Evolutionary conservation across 2,797 vertebrate genomes (phyloP).

Genomic region (Perodicticus potto): DNA sequence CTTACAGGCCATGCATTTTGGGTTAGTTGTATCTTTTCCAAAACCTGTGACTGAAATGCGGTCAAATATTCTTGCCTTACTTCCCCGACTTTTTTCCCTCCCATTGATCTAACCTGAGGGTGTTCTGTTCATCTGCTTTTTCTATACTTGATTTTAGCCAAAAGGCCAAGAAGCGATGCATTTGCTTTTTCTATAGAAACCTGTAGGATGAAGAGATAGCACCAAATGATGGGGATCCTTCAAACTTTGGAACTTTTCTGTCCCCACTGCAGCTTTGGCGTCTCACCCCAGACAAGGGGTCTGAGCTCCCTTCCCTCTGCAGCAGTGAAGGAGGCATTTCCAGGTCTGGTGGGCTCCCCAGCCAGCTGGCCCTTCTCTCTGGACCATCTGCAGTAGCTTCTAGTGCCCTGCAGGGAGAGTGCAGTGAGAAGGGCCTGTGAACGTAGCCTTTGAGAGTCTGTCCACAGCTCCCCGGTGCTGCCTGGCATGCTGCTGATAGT

Average conservation of each 20-base stretch:
- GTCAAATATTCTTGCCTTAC: background rate
- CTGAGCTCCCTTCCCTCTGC: background rate
- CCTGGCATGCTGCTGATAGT: constrained; percentile 80
- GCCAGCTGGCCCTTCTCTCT: background rate
- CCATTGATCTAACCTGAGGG: background rate
- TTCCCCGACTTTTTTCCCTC: background rate
- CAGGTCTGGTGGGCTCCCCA: background rate
- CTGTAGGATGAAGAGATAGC: constrained; percentile 21
- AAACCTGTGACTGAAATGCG: background rate
- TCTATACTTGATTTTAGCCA: no score
- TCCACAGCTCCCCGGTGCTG: background rate
- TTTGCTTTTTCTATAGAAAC: no score
- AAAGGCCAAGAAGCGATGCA: no score
- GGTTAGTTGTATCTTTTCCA: background rate
- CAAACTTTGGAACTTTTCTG: background rate
- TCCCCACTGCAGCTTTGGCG: background rate
- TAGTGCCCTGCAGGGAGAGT: background rate
- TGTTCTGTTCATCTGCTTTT: constrained; percentile 31
- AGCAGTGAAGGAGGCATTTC: background rate
- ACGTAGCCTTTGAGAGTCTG: background rate
- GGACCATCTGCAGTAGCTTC: background rate
- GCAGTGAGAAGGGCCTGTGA: background rate
- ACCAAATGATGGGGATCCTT: background rate
- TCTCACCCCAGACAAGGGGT: background rate
- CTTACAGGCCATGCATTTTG: background rate